Conservation (phyloP, 2,113 vertebrate species). For the Manacus vitellinus region DNA sequence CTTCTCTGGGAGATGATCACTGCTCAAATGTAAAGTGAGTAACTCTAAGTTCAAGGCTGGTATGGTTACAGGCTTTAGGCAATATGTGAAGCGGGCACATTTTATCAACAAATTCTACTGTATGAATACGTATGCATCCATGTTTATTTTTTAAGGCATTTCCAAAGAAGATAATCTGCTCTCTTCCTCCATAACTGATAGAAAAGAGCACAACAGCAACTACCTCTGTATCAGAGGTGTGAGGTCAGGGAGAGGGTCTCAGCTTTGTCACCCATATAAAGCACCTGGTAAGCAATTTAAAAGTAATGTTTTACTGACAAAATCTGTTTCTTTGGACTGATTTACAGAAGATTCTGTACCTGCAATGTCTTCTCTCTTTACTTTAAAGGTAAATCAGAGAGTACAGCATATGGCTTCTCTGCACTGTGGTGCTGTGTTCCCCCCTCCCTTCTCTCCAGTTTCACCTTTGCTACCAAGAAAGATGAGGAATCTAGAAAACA, state of each 20-base stretch:
- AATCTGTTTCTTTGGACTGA: background rate
- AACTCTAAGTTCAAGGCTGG: background rate
- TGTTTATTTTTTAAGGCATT: background rate
- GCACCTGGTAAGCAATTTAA: background rate
- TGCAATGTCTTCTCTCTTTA: background rate
- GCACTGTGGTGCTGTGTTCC: background rate
- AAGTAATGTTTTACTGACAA: background rate
- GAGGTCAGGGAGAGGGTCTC: background rate
- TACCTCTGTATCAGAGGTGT: background rate
- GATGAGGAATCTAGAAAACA: background rate
- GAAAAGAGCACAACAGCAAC: background rate
- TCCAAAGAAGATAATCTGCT: background rate
- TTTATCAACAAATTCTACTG: background rate
- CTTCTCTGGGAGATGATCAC: background rate
- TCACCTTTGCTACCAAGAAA: background rate
- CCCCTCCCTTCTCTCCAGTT: background rate
- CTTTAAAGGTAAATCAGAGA: background rate
- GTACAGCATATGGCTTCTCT: background rate
- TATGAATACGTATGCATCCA: background rate
- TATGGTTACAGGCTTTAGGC: background rate
- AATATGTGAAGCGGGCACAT: background rate
- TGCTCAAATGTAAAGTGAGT: background rate
- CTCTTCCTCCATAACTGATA: background rate
- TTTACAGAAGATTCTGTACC: background rate
- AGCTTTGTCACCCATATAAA: background rate